A percentile compares a stretch with the other conserved stretches of the same genome.
phyloP scores from a whole-genome alignment of 2,888 invertebrate species.

The Taenaris catops region DNA sequence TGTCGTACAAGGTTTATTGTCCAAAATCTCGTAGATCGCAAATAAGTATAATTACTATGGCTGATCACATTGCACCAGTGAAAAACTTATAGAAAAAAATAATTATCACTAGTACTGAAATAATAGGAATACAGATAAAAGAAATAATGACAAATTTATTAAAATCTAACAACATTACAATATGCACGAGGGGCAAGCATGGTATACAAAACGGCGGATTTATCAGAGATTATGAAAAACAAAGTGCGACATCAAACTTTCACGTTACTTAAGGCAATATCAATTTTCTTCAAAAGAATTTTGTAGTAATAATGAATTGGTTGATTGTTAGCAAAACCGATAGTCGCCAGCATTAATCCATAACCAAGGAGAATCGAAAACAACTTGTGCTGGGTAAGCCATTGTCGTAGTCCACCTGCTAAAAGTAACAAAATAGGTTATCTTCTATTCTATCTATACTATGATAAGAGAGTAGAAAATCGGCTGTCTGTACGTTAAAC shows the following conservation, averaged over 20 bases:
- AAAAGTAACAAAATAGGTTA: no score
- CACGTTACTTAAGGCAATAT: conserved; percentile 49
- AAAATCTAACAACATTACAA: conserved; percentile 7
- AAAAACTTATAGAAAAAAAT: no score
- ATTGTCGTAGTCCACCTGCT: conserved; percentile 66
- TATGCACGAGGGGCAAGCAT: conserved; percentile 1
- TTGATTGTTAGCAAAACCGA: conserved; percentile 82
- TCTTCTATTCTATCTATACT: no score
- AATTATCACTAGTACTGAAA: no score
- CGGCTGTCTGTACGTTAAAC: no score
- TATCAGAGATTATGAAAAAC: conserved; percentile 6
- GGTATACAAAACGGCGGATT: conserved; percentile 1
- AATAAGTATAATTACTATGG: no score
- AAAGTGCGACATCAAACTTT: conserved; percentile 39
- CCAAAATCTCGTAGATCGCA: no score
- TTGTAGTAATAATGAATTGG: conserved; percentile 82
- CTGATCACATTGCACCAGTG: no score
- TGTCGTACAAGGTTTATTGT: no score
- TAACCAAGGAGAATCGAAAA: conserved; percentile 82
- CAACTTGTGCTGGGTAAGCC: conserved; percentile 82
- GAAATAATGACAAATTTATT: not conserved
- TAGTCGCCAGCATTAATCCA: conserved; percentile 81
- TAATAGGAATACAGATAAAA: not conserved
- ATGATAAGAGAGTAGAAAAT: no score
- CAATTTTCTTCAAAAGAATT: conserved; percentile 69